Conservation (phyloP, 1,140 invertebrate species). For the Riptortus pedestris region DNA sequence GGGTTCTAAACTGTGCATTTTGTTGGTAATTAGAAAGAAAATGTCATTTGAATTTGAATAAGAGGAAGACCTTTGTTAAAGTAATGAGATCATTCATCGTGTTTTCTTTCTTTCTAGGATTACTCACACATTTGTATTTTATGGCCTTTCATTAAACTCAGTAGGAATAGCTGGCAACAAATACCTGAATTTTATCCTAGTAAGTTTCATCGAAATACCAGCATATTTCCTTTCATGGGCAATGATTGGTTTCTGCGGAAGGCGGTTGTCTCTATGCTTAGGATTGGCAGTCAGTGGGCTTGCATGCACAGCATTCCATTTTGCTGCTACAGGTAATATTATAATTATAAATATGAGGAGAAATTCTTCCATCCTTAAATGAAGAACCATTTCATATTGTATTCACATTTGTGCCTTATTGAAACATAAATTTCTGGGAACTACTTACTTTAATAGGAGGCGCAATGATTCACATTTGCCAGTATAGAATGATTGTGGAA, state of each 20-base stretch:
- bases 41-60: neutral
- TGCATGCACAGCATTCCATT: slow-evolving; percentile 28
- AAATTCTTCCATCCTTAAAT: too few relatives aligned
- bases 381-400: too few relatives aligned
- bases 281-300: slow-evolving; percentile 29
- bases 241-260: slow-evolving; percentile 26
- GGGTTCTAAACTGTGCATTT: slow-evolving; percentile 35
- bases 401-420: too few relatives aligned
- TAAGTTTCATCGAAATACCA: slow-evolving; percentile 42
- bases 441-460: too few relatives aligned
- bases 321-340: slow-evolving; percentile 28
- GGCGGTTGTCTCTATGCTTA: slow-evolving; percentile 24
- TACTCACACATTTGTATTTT: slow-evolving; percentile 58
- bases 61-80: neutral
- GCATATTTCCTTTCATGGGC: slow-evolving; percentile 30
- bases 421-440: too few relatives aligned
- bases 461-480: too few relatives aligned
- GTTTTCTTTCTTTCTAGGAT: slow-evolving; percentile 42
- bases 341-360: neutral
- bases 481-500: too few relatives aligned
- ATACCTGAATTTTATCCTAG: slow-evolving; percentile 44
- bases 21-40: slow-evolving; percentile 28
- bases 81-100: too few relatives aligned
- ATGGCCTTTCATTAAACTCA: slow-evolving; percentile 57
- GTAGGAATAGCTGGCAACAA: slow-evolving; percentile 30